Evolutionary conservation across 2,113 vertebrate genomes (phyloP).

Genomic region (Ibidorhyncha struthersii): DNA sequence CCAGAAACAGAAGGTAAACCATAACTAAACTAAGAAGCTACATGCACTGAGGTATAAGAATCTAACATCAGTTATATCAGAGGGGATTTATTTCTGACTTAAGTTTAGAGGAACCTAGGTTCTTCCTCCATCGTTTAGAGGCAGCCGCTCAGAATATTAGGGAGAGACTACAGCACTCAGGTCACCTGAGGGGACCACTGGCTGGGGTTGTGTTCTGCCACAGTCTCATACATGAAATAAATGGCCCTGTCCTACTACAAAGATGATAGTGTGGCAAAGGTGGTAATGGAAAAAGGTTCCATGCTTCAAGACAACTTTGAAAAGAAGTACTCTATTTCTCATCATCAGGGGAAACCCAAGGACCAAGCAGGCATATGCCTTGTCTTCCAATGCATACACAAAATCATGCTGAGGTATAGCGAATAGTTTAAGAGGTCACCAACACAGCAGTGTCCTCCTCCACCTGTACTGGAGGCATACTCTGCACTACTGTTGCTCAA

Average conservation of each 20-base stretch:
- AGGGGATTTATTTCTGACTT: neutral
- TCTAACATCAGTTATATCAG: neutral
- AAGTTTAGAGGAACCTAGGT: neutral
- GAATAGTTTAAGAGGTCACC: neutral
- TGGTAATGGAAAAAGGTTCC: neutral
- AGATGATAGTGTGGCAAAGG: neutral
- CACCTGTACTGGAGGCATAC: too few relatives aligned
- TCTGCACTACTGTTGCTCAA: neutral
- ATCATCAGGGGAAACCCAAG: neutral
- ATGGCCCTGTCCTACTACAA: rapidly evolving
- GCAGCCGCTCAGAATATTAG: neutral
- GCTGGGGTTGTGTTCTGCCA: neutral
- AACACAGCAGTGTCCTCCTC: neutral
- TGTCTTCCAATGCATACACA: neutral
- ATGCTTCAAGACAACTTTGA: neutral
- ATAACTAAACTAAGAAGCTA: neutral
- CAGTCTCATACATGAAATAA: neutral
- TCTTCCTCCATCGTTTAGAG: neutral
- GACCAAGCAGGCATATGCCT: neutral
- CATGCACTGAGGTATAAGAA: neutral
- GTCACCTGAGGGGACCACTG: neutral
- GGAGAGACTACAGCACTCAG: neutral
- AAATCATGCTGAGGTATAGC: neutral
- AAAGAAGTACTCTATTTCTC: neutral
- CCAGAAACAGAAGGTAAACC: neutral